Conservation (phyloP, 2,113 vertebrate species). For the Glaucomys volans region DNA sequence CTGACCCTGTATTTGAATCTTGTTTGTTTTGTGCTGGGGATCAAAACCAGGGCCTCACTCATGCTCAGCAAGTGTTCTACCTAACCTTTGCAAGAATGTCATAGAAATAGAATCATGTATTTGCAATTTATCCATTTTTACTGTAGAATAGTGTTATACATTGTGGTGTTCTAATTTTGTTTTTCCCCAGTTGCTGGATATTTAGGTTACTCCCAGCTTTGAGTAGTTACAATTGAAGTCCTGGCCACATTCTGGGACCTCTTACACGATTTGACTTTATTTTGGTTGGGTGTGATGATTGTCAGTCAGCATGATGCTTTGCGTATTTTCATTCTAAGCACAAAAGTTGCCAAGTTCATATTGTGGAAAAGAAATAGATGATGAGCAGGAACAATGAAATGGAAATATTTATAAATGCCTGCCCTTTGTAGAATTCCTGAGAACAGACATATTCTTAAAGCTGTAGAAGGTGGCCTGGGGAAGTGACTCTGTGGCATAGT, state of each 20-base stretch:
- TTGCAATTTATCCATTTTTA: not conserved
- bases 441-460: not conserved
- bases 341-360: not conserved
- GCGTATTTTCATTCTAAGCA: slow-evolving; percentile 30
- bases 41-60: not conserved
- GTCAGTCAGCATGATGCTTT: not conserved
- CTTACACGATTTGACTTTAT: not conserved
- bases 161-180: not conserved
- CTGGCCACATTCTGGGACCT: not conserved
- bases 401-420: slow-evolving; percentile 1
- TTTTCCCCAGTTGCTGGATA: not conserved
- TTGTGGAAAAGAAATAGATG: not conserved
- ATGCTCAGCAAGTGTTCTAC: not conserved
- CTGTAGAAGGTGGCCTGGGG: not conserved
- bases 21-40: not conserved
- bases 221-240: not conserved
- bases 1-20: not conserved
- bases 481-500: not conserved
- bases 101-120: not conserved
- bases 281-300: not conserved
- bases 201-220: not conserved
- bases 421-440: not conserved
- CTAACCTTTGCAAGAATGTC: not conserved
- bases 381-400: not conserved
- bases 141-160: not conserved